Percentiles rank a stretch among this genome's conserved stretches.
phyloP scores from a whole-genome alignment of 2,797 vertebrate species.

The Lithobates pipiens region DNA sequence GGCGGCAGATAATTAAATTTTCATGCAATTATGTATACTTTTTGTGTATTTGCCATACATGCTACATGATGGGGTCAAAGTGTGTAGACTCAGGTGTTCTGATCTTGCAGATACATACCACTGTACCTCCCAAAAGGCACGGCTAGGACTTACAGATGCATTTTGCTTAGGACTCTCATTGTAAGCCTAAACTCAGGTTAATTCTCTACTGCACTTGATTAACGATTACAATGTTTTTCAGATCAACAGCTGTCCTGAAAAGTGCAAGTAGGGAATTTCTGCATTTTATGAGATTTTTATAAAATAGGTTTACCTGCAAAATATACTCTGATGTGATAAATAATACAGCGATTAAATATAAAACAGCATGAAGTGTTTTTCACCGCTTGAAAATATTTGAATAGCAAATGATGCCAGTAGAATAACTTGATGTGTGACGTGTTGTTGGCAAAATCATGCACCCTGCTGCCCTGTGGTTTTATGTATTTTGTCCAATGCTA shows the following conservation, averaged over 20 bases:
- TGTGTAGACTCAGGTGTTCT: slow-evolving; percentile 73
- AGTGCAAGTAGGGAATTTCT: slow-evolving; percentile 42
- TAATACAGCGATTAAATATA: slow-evolving; percentile 9
- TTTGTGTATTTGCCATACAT: slow-evolving; percentile 67
- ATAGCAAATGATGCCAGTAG: too few relatives aligned
- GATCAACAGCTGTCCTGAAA: slow-evolving; percentile 59
- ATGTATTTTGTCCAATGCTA: too few relatives aligned
- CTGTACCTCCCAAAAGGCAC: slow-evolving; percentile 60
- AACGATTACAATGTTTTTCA: slow-evolving; percentile 53
- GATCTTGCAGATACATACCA: slow-evolving; percentile 62
- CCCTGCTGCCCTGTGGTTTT: too few relatives aligned
- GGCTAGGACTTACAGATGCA: slow-evolving; percentile 70
- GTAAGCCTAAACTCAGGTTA: slow-evolving; percentile 50
- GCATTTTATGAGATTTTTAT: slow-evolving; percentile 44
- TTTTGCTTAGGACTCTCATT: slow-evolving; percentile 66
- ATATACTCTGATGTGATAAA: slow-evolving; percentile 43
- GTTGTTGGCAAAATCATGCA: too few relatives aligned
- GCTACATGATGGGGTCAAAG: slow-evolving; percentile 72
- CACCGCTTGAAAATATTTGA: too few relatives aligned
- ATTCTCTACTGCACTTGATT: slow-evolving; percentile 58
- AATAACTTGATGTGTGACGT: too few relatives aligned
- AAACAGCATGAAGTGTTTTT: neutral
- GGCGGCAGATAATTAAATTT: slow-evolving; percentile 75
- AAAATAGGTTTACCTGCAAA: slow-evolving; percentile 47
- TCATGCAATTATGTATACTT: slow-evolving; percentile 70